These are phyloP conservation scores for Lipotes vexillifer DNA, from an alignment of 2,113 vertebrate genomes.

Conservation along the genomic window DNA sequence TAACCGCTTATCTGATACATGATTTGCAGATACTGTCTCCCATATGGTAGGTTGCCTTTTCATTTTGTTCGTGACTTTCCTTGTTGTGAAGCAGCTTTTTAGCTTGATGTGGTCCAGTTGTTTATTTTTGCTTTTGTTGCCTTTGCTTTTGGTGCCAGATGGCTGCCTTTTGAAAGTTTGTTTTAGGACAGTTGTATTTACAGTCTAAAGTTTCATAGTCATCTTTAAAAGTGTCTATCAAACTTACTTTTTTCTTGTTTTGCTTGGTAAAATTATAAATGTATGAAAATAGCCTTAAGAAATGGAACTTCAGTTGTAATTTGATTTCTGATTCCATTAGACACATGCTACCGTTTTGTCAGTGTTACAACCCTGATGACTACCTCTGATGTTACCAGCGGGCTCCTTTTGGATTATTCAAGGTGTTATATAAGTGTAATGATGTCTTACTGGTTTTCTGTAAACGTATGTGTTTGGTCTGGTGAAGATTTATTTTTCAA, in stretches of 20 bases:
- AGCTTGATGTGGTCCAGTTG: neutral
- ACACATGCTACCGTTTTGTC: neutral
- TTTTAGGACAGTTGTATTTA: neutral
- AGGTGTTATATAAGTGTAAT: neutral
- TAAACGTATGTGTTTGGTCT: neutral
- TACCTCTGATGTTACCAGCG: neutral
- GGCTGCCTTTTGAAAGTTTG: neutral
- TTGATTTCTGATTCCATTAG: neutral
- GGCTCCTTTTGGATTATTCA: neutral
- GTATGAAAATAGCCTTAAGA: neutral
- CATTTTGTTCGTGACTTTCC: neutral
- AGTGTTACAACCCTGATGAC: neutral
- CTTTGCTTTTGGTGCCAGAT: neutral
- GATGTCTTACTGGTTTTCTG: neutral
- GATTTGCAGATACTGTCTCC: neutral
- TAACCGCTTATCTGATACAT: neutral
- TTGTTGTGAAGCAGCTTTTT: neutral
- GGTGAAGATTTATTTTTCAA: slow-evolving; percentile 30
- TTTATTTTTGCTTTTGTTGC: neutral
- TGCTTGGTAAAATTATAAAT: slow-evolving; percentile 30
- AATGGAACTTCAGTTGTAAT: neutral
- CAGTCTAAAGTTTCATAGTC: neutral
- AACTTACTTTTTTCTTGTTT: neutral
- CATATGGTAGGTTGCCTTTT: neutral
- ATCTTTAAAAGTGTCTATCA: neutral